phyloP scores from a whole-genome alignment of 2,797 vertebrate genomes.

The Anableps anableps region DNA sequence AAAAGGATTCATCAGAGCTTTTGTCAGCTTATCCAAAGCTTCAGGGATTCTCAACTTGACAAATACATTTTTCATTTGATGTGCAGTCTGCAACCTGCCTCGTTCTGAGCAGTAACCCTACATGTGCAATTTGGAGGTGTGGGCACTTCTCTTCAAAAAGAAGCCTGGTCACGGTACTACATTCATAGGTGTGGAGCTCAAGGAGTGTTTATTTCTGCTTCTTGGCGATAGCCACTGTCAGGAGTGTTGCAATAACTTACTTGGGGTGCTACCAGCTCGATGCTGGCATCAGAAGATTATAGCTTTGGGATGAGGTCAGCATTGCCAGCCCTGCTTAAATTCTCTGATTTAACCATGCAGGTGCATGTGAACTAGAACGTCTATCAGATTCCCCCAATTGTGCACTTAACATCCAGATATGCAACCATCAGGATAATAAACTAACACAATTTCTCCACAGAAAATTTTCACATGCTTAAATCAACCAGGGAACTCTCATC shows the following conservation, averaged over 20 bases:
- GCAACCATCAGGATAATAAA: neutral
- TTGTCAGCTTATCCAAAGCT: neutral
- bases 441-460: neutral
- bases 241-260: neutral
- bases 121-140: neutral
- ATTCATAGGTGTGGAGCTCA: neutral
- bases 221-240: neutral
- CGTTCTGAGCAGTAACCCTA: neutral
- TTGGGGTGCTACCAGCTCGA: neutral
- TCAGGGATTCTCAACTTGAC: neutral
- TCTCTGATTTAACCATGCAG: neutral
- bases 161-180: neutral
- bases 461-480: neutral
- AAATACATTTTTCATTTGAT: neutral
- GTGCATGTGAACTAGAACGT: neutral
- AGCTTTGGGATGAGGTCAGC: neutral
- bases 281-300: neutral
- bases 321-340: neutral
- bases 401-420: neutral
- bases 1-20: neutral
- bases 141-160: neutral
- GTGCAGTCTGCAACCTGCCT: neutral
- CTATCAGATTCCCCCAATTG: neutral
- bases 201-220: neutral
- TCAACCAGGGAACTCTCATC: too few relatives aligned